Evolutionary conservation across 2,113 vertebrate genomes (phyloP).

Genomic region (Lichenostomus cassidix): DNA sequence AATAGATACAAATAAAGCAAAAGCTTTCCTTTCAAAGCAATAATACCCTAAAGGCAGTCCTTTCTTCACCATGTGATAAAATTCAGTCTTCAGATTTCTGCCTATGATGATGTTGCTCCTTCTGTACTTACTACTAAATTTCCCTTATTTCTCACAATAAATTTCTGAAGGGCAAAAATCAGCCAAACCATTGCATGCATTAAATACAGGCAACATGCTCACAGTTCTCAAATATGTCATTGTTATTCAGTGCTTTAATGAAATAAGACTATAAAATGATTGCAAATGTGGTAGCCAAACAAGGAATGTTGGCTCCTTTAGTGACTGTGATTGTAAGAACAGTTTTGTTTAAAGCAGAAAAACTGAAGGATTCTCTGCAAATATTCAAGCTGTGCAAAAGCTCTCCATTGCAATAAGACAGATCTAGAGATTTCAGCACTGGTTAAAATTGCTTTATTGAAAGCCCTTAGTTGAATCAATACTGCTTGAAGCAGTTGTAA

Average conservation of each 20-base stretch:
- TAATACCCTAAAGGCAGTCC: not conserved
- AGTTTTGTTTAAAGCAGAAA: not conserved
- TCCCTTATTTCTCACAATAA: not conserved
- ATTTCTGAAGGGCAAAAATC: not conserved
- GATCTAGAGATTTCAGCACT: not conserved
- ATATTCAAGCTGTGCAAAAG: not conserved
- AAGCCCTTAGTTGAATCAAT: not conserved
- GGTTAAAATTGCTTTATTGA: not conserved
- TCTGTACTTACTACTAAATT: not conserved
- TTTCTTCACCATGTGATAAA: not conserved
- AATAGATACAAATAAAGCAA: not conserved
- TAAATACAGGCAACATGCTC: not conserved
- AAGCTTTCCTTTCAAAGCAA: not conserved
- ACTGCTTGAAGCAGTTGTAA: not conserved
- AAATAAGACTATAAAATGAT: not conserved
- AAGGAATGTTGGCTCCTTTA: not conserved
- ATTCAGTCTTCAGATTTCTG: not conserved
- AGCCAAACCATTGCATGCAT: accelerated
- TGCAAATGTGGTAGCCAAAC: not conserved
- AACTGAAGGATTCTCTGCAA: not conserved
- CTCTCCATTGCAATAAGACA: not conserved
- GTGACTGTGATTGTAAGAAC: not conserved
- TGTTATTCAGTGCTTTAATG: not conserved
- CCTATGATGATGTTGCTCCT: not conserved
- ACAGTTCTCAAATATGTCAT: not conserved